Percentiles rank a stretch among this genome's conserved stretches.
phyloP scores from a whole-genome alignment of 2,113 vertebrate genomes.

The Alethe castanea region DNA sequence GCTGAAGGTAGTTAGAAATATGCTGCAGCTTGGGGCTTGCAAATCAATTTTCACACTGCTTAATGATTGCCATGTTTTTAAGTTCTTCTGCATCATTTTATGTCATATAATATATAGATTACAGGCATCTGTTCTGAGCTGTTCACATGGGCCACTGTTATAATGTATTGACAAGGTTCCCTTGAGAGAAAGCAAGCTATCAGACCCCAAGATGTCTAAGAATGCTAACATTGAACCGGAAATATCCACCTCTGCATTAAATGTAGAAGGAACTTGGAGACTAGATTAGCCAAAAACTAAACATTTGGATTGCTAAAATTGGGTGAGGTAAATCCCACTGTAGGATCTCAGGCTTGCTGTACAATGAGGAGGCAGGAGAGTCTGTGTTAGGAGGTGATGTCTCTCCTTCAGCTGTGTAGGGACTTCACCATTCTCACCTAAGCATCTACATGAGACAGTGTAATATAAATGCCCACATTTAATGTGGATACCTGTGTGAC shows the following conservation, averaged over 20 bases:
- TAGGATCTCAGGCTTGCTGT: neutral
- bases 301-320: conserved; percentile 28
- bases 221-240: neutral
- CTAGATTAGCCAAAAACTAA: neutral
- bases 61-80: neutral
- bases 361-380: neutral
- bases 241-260: neutral
- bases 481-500: neutral
- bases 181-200: neutral
- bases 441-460: neutral
- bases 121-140: neutral
- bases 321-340: neutral
- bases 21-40: neutral
- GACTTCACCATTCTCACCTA: neutral
- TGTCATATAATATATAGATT: neutral
- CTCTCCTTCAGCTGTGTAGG: neutral
- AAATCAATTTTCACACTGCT: neutral
- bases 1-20: neutral
- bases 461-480: neutral
- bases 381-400: neutral
- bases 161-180: neutral
- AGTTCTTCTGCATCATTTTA: neutral
- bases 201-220: neutral
- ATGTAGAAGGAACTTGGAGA: neutral
- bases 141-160: neutral